A percentile compares a stretch with the other conserved stretches of the same genome.
Evolutionary conservation across 2,888 invertebrate species (phyloP).

Genomic region (Silvanus unidentatus): DNA sequence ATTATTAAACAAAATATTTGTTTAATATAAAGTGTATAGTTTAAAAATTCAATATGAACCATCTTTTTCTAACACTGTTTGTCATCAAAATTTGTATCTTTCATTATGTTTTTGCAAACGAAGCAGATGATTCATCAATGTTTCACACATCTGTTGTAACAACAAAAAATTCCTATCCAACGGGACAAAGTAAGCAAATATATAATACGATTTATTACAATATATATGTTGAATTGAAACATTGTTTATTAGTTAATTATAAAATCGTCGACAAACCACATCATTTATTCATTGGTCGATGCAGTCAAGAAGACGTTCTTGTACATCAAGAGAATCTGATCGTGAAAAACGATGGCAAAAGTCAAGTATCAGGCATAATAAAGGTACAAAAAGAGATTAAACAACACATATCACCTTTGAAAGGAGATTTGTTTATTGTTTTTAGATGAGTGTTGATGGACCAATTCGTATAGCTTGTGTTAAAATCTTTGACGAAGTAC

Average conservation of each 20-base stretch:
- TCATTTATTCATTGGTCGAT: slow-evolving; percentile 42
- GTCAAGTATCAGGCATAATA: slow-evolving; percentile 40
- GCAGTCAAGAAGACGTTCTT: slow-evolving; percentile 31
- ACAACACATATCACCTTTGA: neutral
- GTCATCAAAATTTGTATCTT: too few relatives aligned
- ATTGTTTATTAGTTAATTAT: slow-evolving; percentile 37
- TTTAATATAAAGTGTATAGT: too few relatives aligned
- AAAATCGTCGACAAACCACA: slow-evolving; percentile 36
- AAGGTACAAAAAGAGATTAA: slow-evolving; percentile 29
- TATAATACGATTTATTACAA: too few relatives aligned
- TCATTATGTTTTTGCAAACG: too few relatives aligned
- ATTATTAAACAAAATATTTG: too few relatives aligned
- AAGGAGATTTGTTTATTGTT: slow-evolving; percentile 10
- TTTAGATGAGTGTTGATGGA: slow-evolving; percentile 43
- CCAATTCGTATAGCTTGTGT: slow-evolving; percentile 45
- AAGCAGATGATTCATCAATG: too few relatives aligned
- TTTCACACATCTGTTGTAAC: too few relatives aligned
- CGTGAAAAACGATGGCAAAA: slow-evolving; percentile 43
- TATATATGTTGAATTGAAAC: too few relatives aligned
- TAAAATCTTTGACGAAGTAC: slow-evolving; percentile 39
- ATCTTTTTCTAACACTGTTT: too few relatives aligned
- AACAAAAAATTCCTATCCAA: too few relatives aligned
- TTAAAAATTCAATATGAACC: too few relatives aligned
- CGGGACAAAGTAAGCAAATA: too few relatives aligned
- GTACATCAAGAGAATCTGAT: slow-evolving; percentile 44